Base-by-base conservation (phyloP, 2,888 invertebrate species). In the Chrysolina americana region DNA sequence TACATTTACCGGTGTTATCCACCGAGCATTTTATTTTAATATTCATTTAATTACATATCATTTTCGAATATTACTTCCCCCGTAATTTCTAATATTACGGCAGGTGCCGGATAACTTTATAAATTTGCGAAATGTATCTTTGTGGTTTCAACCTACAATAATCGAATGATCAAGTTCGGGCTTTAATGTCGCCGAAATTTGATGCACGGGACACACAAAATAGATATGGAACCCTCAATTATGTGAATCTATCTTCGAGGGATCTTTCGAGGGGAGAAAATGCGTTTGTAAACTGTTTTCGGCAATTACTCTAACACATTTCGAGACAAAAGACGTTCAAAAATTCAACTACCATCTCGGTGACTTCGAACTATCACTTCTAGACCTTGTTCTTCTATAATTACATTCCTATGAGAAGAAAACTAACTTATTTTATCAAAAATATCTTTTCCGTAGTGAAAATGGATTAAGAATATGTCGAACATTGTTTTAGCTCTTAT, bases 81-180 rank as follows among this genome's bases (percentile, higher is more conserved):
- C 75, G 36, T 78, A 78, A 79, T 79, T 76, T 79, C 78, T 79
- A 79, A 79, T 71, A 79, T 77, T 74, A 79, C 70, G 72, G 76
- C 79, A 79, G 79, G 79, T 79, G 79, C 72, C 77, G 79, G 76
- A 79, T 79, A 79, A 79, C 77, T 79, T 76, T 76, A 79, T 77
- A 74, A 77, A 77, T 77, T 79, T 77, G 74, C 74, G 72, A 68
- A 79, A 76, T 79, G 56, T 79, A 65, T 74, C 68, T 68, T 74
- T 53, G 76, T 62, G 75, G 71, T 76, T 74, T 66, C 76, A 71
- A 70, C 76, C 76, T 76, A 73, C 75, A 74, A 74, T 78, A 75
- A 78, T 78, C 76, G 78, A 76, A 70, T 75, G 71, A 73, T 75
- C 76, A 69, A 63, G 70, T 70, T 56, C 53, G 70, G 66, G 13